phyloP scores from a whole-genome alignment of 2,888 invertebrate species.

The Morpho helenor region DNA sequence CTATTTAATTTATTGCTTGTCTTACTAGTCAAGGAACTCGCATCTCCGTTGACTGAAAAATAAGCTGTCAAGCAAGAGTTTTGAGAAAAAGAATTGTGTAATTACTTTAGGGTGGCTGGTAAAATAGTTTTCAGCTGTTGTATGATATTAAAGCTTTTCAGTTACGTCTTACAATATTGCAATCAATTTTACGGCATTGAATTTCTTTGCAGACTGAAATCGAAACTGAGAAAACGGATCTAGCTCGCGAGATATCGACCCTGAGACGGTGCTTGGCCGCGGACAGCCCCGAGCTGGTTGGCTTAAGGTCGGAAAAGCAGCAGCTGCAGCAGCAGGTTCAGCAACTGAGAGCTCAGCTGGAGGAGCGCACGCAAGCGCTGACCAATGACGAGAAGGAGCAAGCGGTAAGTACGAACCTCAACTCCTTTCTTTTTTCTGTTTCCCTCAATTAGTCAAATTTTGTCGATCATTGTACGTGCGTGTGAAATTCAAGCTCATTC shows the following conservation, averaged over 20 bases:
- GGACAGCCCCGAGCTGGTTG: conserved; percentile 39
- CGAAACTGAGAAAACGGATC: conserved; percentile 32
- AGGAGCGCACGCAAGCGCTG: conserved; percentile 42
- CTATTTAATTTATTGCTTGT: no score
- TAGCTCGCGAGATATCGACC: conserved; percentile 20
- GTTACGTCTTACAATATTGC: no score
- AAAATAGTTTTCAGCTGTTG: no score
- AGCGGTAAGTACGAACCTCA: conserved; percentile 45
- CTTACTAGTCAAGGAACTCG: no score
- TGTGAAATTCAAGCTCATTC: no score
- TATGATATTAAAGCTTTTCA: no score
- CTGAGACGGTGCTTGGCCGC: conserved; percentile 35
- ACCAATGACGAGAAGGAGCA: conserved; percentile 52
- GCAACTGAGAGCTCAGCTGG: conserved; percentile 65
- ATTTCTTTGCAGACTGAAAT: conserved; percentile 24
- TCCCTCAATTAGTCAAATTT: no score
- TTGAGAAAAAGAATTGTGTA: no score
- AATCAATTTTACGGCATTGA: not conserved
- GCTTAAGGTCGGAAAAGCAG: conserved; percentile 44
- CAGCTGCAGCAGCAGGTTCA: conserved; percentile 46
- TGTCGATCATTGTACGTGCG: no score
- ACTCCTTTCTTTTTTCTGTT: not conserved
- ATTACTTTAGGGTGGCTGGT: no score
- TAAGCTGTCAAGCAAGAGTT: no score
- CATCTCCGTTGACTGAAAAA: no score